phyloP scores from a whole-genome alignment of 2,888 invertebrate genomes.

The Hemistola chrysoprasaria region DNA sequence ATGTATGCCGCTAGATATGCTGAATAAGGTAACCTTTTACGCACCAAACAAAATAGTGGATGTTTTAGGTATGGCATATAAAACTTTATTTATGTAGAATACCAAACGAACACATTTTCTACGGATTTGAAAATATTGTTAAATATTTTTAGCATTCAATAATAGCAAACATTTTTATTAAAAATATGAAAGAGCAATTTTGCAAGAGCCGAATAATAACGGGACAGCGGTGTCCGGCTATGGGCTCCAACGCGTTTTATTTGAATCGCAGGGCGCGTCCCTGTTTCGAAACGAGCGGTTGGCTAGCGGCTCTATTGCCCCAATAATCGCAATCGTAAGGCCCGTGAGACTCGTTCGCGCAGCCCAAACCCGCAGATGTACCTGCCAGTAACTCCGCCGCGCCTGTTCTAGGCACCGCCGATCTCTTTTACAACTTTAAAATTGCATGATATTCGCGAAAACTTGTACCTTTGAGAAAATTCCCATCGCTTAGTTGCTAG shows the following conservation, averaged over 20 bases:
- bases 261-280: conserved; percentile 68
- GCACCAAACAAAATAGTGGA: conserved; percentile 19
- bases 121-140: too few species aligned
- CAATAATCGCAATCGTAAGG: conserved; percentile 72
- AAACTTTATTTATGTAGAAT: too few species aligned
- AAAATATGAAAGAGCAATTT: conserved; percentile 59
- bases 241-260: conserved; percentile 71
- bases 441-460: conserved; percentile 68
- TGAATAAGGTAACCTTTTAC: conserved; percentile 16
- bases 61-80: too few species aligned
- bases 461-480: conserved; percentile 72
- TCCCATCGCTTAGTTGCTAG: conserved; percentile 60
- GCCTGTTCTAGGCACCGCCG: conserved; percentile 31
- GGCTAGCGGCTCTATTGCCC: conserved; percentile 63
- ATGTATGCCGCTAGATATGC: conserved; percentile 23
- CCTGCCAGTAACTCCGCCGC: conserved; percentile 31
- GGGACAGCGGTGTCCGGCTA: conserved; percentile 74
- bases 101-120: too few species aligned
- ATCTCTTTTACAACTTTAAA: conserved; percentile 63
- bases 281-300: conserved; percentile 40
- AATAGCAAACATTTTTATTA: too few species aligned
- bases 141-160: too few species aligned
- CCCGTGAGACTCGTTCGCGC: conserved; percentile 23
- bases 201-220: conserved; percentile 79
- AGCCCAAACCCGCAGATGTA: conserved; percentile 25